A percentile compares a stretch with the other conserved stretches of the same genome.
Conservation (phyloP, 2,888 invertebrate species). For the Drosophila falleni region DNA sequence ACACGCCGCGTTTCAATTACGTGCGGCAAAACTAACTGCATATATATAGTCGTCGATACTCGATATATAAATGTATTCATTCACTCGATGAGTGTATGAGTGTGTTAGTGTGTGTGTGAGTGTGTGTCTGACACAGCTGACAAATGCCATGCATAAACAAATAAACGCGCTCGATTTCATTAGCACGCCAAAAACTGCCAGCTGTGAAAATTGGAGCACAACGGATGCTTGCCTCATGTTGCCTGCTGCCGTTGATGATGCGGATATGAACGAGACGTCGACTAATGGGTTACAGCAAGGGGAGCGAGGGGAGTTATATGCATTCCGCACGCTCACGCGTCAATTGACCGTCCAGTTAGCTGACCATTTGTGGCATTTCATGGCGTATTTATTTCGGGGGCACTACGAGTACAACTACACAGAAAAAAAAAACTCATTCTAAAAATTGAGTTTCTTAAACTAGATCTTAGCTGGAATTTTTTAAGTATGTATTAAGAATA, state of each 20-base stretch:
- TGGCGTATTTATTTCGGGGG: constrained; percentile 35
- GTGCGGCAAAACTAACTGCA: constrained; percentile 17
- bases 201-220: constrained; percentile 73
- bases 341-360: constrained; percentile 45
- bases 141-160: constrained; percentile 76
- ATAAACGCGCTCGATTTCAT: constrained; percentile 77
- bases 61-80: constrained; percentile 19
- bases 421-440: no score
- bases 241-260: constrained; percentile 27
- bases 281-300: not conserved
- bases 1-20: constrained; percentile 75
- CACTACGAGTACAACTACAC: constrained; percentile 17
- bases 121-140: constrained; percentile 42
- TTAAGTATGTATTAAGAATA: no score
- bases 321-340: constrained; percentile 61
- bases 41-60: constrained; percentile 11
- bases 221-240: constrained; percentile 33
- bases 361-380: constrained; percentile 57
- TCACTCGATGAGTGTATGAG: constrained; percentile 11
- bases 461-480: no score
- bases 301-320: constrained; percentile 6
- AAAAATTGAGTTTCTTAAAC: no score
- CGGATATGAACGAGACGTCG: constrained; percentile 37
- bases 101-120: constrained; percentile 12
- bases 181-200: constrained; percentile 65